Base-by-base conservation (phyloP, 2,888 invertebrate genomes). In the Hypena proboscidalis region DNA sequence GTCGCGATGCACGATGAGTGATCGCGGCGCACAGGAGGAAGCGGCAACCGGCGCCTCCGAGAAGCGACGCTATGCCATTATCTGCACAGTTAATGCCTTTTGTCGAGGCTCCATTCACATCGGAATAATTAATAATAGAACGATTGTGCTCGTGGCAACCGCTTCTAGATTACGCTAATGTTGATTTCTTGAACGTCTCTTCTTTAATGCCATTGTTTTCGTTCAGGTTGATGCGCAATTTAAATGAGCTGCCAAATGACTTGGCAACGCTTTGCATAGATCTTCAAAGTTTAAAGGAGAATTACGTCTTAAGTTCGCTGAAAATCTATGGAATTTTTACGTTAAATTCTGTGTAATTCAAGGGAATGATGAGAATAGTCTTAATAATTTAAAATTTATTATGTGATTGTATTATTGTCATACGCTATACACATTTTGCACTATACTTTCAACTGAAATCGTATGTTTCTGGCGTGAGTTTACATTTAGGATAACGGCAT, bases 101-200 rank as follows among this genome's bases (percentile, higher is more conserved):
- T 84, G 81, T 80, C 72, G 64, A 47, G 48, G 56, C 67, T 73
- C 76, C 63, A 81, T 83, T 83, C 83, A 80, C 74, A 74, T 69
- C 46, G 68, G 77, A 79, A 80, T 83, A 83, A 84, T 85, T 83
- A 85, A 85, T 85, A 82, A 78, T 66, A 42, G 41, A 60, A 64
- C 70, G 72, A 75, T 74, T 73, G 75, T 77, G 75, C 66, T 65
- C 49, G 55, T 71, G 69, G 67, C 74, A 75, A 63, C 59, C 32
- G 37, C 57, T 58, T 54, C 43, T 35, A 46, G 53, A 59, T 62
- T 57, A 55, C 38, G 29, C 41, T 52, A 42, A 54, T 52, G 43
- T 57, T 59, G 51, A 56, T 56, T 58, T 58, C 60, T 60, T 67
- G 55, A 60, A 41, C 54, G 54, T 42, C 63, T 63, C 52, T 60